phyloP scores from a whole-genome alignment of 2,797 vertebrate species.

The Gouania willdenowi region DNA sequence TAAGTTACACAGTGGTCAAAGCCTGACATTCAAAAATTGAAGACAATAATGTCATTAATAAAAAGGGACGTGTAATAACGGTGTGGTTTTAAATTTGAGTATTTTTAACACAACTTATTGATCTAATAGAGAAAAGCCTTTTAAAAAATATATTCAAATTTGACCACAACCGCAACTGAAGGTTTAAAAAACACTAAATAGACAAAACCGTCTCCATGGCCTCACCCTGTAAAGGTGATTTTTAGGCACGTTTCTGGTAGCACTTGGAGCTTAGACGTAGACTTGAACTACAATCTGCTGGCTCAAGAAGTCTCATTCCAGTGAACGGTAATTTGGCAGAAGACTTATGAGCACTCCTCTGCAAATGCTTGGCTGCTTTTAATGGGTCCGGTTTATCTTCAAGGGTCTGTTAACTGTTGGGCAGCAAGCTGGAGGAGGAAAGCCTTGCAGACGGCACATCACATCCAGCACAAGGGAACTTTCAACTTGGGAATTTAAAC shows the following conservation, averaged over 20 bases:
- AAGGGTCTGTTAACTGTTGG: conserved; percentile 42
- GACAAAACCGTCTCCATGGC: conserved; percentile 49
- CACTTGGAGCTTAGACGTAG: conserved; percentile 34
- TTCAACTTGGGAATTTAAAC: conserved; percentile 26
- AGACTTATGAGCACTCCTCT: conserved; percentile 38
- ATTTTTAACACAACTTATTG: conserved; percentile 56
- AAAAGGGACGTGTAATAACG: conserved; percentile 32
- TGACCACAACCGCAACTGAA: conserved; percentile 59
- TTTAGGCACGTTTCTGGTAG: conserved; percentile 57
- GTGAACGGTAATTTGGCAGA: conserved; percentile 42
- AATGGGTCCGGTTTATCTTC: conserved; percentile 57
- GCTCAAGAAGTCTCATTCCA: conserved; percentile 31
- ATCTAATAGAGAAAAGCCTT: conserved; percentile 64
- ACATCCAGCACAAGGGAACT: conserved; percentile 40
- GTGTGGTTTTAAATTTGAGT: conserved; percentile 49
- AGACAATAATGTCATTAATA: conserved; percentile 40
- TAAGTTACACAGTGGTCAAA: conserved; percentile 46
- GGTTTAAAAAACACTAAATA: conserved; percentile 59
- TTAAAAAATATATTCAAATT: conserved; percentile 74
- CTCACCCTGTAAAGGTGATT: conserved; percentile 33
- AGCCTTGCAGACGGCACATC: conserved; percentile 40
- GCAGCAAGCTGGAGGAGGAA: conserved; percentile 31
- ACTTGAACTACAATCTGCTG: conserved; percentile 28
- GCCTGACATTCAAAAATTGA: conserved; percentile 39
- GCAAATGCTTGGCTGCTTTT: conserved; percentile 47